Evolutionary conservation across 1,140 invertebrate genomes (phyloP).

Genomic region (Drosophila suzukii): DNA sequence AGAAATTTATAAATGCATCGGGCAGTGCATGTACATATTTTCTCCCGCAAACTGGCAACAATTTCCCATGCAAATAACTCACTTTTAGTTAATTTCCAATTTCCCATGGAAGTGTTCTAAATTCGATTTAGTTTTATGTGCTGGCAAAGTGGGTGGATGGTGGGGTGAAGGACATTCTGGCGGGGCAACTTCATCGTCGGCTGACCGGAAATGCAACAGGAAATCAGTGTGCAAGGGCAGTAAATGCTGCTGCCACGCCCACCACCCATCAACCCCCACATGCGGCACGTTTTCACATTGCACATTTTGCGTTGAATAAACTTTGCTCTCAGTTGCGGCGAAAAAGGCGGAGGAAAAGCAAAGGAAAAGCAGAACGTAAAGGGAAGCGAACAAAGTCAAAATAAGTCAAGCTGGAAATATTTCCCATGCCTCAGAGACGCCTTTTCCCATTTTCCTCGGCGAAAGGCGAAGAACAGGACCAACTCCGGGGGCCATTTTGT

Average conservation of each 20-base stretch:
- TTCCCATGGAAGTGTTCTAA: constrained; percentile 52
- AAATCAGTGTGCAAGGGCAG: constrained; percentile 70
- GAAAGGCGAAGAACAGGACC: constrained; percentile 47
- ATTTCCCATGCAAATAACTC: constrained; percentile 38
- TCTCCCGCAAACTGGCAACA: constrained; percentile 8
- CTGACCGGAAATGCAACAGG: constrained; percentile 70
- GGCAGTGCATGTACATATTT: neutral
- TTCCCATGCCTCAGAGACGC: constrained; percentile 40
- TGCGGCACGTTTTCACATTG: constrained; percentile 58
- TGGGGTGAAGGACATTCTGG: neutral
- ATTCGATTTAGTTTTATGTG: constrained; percentile 65
- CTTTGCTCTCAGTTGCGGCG: constrained; percentile 52
- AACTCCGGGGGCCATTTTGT: constrained; percentile 76
- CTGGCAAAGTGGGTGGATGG: neutral
- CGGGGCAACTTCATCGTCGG: constrained; percentile 8
- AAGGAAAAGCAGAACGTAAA: constrained; percentile 8
- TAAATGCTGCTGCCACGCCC: constrained; percentile 44
- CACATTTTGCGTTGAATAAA: constrained; percentile 79
- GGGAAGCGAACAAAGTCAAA: constrained; percentile 59
- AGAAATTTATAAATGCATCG: neutral
- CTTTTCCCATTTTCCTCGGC: constrained; percentile 3
- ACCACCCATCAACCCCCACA: constrained; percentile 8
- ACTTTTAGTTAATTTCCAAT: constrained; percentile 68
- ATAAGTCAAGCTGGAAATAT: constrained; percentile 77
- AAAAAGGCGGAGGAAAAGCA: neutral